Percentiles rank a stretch among this genome's conserved stretches.
phyloP scores from a whole-genome alignment of 2,888 invertebrate species.

The Apantesis nais region DNA sequence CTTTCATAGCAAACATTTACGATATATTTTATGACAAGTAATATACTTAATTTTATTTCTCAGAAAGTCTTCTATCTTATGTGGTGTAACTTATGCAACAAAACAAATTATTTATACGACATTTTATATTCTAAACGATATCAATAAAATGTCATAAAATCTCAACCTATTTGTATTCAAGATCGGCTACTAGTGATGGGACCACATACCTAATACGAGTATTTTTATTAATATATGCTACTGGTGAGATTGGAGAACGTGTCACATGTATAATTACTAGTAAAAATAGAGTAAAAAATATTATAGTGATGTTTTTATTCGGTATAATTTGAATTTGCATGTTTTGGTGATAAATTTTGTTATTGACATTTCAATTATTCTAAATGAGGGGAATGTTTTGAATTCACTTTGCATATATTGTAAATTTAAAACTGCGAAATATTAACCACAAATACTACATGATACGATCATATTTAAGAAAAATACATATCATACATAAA shows the following conservation, averaged over 20 bases:
- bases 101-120: conserved; percentile 43
- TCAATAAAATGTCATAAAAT: conserved; percentile 43
- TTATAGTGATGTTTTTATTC: conserved; percentile 5
- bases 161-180: conserved; percentile 32
- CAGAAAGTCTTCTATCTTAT: conserved; percentile 17
- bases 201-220: conserved; percentile 10
- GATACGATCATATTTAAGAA: background rate
- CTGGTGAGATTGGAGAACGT: conserved; percentile 17
- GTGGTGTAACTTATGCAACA: conserved; percentile 32
- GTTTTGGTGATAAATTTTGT: conserved; percentile 7
- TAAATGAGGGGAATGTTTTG: conserved; percentile 1
- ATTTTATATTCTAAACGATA: conserved; percentile 40
- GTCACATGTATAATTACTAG: conserved; percentile 18
- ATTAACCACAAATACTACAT: background rate
- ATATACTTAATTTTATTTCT: conserved; percentile 38
- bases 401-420: background rate
- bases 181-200: conserved; percentile 32
- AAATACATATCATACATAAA: background rate
- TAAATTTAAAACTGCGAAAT: background rate
- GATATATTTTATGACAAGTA: conserved; percentile 29
- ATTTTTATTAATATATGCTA: conserved; percentile 28
- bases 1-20: conserved; percentile 16
- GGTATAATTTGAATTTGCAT: conserved; percentile 6
- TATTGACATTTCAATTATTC: background rate
- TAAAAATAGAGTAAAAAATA: conserved; percentile 16